Base-by-base conservation (phyloP, 1,140 invertebrate genomes). In the Contarinia nasturtii region DNA sequence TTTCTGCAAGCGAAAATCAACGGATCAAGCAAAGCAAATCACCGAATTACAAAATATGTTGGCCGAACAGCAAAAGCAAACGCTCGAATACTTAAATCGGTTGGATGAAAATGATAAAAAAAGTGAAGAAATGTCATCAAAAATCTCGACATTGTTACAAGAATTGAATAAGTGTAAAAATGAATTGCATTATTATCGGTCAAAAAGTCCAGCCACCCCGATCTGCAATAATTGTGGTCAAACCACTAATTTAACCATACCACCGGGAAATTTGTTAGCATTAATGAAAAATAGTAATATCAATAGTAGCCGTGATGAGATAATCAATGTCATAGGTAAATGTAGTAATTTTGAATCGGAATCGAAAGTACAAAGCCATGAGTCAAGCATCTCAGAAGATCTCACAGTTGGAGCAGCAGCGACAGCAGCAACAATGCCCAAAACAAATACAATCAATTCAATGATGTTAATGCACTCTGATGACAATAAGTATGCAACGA, bases 91-190 rank as follows among this genome's bases (percentile, higher is more conserved):
- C 58, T 80, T 80, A 0, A 80, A 76, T 53, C 73, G 84, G 2
- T 68, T 88, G 40, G 86, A 90, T 54, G 86, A 89, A 53, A 81
- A 85, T 55, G 85, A 88, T 53, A 88, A 88, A 58, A 90, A 90
- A 58, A 86, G 86, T 63, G 85, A 90, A 55, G 84, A 88, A 60
- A 86, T 80, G 20, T 80, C 82, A 36, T 71, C 82, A 22, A 90
- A 90, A 67, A 87, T 88, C 61, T 86, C 83, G 56, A 86, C 83
- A 50, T 67, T 90, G 46, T 67, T 90, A 52, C 84, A 88, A 76
- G 85, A 89, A 65, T 68, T 88, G 53, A 88, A 87, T 64, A 87
- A 87, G 57, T 89, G 85, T 62, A 87, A 88, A 65, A 89, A 83
- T 27, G 85, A 88, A 60, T 63, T 88, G 49, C 85, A 89, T 65